phyloP scores from a whole-genome alignment of 2,888 invertebrate genomes.

The Margaritifera margaritifera region DNA sequence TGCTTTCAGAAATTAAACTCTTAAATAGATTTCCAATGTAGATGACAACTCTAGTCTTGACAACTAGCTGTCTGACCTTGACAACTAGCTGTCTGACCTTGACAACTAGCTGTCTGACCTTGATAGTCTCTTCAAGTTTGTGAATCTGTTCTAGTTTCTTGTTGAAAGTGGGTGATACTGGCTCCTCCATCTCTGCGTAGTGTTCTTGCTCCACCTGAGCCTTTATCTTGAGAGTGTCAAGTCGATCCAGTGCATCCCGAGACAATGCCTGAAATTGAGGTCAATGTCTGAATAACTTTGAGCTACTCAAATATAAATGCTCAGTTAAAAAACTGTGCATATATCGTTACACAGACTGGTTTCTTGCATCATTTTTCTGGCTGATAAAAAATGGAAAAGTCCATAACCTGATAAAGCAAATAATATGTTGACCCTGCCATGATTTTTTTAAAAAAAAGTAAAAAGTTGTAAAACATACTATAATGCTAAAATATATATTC shows the following conservation, averaged over 20 bases:
- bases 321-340: too few relatives aligned
- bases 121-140: conserved; percentile 53
- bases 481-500: too few relatives aligned
- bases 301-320: too few relatives aligned
- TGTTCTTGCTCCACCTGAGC: conserved; percentile 50
- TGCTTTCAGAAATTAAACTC: neutral
- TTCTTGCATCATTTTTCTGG: too few relatives aligned
- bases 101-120: conserved; percentile 33
- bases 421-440: too few relatives aligned
- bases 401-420: too few relatives aligned
- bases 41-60: neutral
- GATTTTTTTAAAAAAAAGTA: too few relatives aligned
- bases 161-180: conserved; percentile 50
- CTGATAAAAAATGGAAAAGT: too few relatives aligned
- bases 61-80: conserved; percentile 36
- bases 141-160: conserved; percentile 63
- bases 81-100: conserved; percentile 14
- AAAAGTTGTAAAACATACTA: too few relatives aligned
- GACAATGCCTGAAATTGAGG: conserved; percentile 40
- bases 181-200: conserved; percentile 56
- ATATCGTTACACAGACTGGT: too few relatives aligned
- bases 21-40: neutral
- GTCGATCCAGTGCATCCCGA: conserved; percentile 51
- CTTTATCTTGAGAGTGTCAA: conserved; percentile 50
- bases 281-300: too few relatives aligned